phyloP scores from a whole-genome alignment of 1,140 invertebrate genomes.

The Psix sp. region DNA sequence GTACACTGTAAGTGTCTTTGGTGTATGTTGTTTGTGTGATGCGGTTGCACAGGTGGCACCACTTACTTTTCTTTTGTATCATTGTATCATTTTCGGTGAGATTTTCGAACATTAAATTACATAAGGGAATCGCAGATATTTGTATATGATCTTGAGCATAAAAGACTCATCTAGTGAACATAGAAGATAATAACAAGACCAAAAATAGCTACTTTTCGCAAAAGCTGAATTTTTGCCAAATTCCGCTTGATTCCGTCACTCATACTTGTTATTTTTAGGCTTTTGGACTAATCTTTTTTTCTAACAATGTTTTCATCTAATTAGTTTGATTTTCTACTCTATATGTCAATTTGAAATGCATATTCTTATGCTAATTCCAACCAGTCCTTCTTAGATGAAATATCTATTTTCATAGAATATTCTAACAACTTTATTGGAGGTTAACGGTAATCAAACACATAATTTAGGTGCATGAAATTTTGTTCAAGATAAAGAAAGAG shows the following conservation, averaged over 20 bases:
- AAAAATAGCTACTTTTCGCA: conserved; percentile 30
- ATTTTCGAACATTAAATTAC: no score
- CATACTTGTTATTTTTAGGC: neutral
- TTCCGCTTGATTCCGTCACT: conserved; percentile 2
- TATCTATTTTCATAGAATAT: no score
- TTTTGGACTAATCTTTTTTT: no score
- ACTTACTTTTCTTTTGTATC: conserved; percentile 36
- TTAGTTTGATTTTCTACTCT: no score
- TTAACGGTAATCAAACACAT: no score
- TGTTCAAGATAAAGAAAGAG: conserved; percentile 3
- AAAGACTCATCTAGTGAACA: neutral
- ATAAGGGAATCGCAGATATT: no score
- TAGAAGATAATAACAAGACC: neutral
- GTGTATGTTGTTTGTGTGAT: conserved; percentile 21
- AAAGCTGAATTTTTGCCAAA: conserved; percentile 38
- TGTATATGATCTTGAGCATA: no score
- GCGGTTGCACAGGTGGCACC: conserved; percentile 1
- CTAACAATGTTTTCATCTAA: no score
- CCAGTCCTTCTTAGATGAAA: no score
- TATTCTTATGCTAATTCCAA: no score
- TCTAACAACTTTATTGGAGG: no score
- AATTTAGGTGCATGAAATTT: neutral
- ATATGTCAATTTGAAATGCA: no score
- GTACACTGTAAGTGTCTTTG: conserved; percentile 28
- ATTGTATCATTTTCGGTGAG: conserved; percentile 14